These are phyloP conservation scores for Bombus polaris DNA, from an alignment of 1,140 invertebrate species.

Conservation along the genomic window DNA sequence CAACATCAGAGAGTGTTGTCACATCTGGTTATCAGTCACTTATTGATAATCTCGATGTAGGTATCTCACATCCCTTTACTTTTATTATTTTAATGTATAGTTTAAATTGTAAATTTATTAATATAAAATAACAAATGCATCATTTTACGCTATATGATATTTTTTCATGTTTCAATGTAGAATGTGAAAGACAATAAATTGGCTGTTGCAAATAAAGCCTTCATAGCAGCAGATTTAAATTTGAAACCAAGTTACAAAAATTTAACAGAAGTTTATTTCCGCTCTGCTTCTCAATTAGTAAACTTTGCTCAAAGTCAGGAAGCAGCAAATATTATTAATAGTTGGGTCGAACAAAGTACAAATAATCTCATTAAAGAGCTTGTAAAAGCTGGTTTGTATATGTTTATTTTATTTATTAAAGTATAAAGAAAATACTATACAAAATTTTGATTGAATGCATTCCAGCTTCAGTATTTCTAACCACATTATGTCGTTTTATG, in stretches of 20 bases:
- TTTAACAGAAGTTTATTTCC: too few relatives aligned
- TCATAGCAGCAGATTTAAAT: too few relatives aligned
- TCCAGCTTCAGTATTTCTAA: background rate
- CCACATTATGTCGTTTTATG: background rate
- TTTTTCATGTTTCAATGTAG: too few relatives aligned
- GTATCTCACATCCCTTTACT: background rate
- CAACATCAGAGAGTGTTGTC: slow-evolving; percentile 51
- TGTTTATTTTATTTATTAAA: background rate
- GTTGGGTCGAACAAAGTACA: slow-evolving; percentile 83
- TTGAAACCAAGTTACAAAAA: too few relatives aligned
- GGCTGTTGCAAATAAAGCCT: too few relatives aligned
- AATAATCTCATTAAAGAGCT: slow-evolving; percentile 84
- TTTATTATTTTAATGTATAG: too few relatives aligned
- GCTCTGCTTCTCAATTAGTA: slow-evolving; percentile 54
- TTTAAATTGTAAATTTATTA: too few relatives aligned
- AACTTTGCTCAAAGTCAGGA: slow-evolving; percentile 74
- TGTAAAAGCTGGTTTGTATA: slow-evolving; percentile 76
- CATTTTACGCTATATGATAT: background rate
- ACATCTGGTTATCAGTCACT: slow-evolving; percentile 64
- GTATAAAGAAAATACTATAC: background rate
- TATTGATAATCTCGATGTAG: slow-evolving; percentile 71
- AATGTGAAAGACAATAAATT: too few relatives aligned
- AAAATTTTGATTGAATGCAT: background rate
- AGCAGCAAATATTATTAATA: slow-evolving; percentile 82
- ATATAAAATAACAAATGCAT: background rate